phyloP scores from a whole-genome alignment of 2,797 vertebrate genomes.

The Pseudochirops corinnae region DNA sequence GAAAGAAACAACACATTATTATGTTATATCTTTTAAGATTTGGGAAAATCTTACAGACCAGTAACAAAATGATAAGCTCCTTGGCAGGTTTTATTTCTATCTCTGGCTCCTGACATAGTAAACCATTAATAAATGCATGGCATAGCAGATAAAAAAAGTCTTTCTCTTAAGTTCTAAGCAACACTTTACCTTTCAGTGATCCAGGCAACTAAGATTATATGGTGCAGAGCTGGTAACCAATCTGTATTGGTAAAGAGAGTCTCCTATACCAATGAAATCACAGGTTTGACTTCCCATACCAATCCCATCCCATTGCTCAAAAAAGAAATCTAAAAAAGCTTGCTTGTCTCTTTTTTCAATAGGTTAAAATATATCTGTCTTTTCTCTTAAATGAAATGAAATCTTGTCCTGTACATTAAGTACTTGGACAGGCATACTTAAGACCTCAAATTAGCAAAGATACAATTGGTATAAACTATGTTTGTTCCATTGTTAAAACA shows the following conservation, averaged over 20 bases:
- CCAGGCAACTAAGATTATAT: neutral
- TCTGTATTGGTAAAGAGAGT: neutral
- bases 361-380: neutral
- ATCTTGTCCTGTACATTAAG: neutral
- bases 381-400: neutral
- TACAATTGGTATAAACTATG: neutral
- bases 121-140: neutral
- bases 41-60: neutral
- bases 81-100: neutral
- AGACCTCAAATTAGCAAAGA: neutral
- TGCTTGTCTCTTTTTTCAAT: neutral
- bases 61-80: neutral
- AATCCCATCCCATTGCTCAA: neutral
- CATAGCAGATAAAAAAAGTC: neutral
- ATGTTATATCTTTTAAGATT: neutral
- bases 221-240: neutral
- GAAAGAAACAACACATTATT: slow-evolving; percentile 22
- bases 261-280: neutral
- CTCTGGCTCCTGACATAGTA: neutral
- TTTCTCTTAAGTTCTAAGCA: neutral
- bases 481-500: neutral
- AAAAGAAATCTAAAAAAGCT: neutral
- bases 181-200: neutral
- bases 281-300: neutral
- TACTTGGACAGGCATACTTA: neutral